Conservation (phyloP, 2,797 vertebrate genomes). For the Gadopsis marmoratus region DNA sequence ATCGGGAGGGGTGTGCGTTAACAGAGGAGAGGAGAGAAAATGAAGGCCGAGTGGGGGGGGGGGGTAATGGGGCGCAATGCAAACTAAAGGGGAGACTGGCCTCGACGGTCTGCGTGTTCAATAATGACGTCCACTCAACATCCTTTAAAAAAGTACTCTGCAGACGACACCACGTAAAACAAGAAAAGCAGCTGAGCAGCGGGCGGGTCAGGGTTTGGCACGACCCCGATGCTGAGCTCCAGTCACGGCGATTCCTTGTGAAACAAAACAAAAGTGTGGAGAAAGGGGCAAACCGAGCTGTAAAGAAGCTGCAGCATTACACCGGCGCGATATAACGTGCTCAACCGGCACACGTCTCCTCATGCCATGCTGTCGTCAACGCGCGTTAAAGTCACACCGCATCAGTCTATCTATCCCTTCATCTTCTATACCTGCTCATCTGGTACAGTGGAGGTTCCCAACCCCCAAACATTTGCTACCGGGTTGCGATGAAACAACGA, state of each 20-base stretch:
- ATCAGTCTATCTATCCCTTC: neutral
- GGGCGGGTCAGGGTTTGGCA: conserved; percentile 16
- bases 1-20: conserved; percentile 28
- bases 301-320: neutral
- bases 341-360: neutral
- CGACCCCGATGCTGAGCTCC: neutral
- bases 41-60: conserved; percentile 50
- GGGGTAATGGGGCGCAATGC: conserved; percentile 60
- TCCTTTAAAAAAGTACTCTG: conserved; percentile 14
- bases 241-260: neutral
- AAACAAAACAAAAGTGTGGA: neutral
- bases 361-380: neutral
- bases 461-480: neutral
- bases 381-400: neutral
- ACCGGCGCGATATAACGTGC: neutral
- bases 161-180: conserved; percentile 19
- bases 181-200: neutral
- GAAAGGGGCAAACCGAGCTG: conserved; percentile 3
- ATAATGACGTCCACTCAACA: conserved; percentile 58
- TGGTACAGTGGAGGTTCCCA: neutral
- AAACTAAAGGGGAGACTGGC: conserved; percentile 53
- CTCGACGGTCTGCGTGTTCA: conserved; percentile 32
- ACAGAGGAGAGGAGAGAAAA: conserved; percentile 21
- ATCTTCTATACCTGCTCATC: neutral
- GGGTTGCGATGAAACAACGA: neutral